Conservation (phyloP, 2,797 vertebrate genomes). For the Rhinophrynus dorsalis region DNA sequence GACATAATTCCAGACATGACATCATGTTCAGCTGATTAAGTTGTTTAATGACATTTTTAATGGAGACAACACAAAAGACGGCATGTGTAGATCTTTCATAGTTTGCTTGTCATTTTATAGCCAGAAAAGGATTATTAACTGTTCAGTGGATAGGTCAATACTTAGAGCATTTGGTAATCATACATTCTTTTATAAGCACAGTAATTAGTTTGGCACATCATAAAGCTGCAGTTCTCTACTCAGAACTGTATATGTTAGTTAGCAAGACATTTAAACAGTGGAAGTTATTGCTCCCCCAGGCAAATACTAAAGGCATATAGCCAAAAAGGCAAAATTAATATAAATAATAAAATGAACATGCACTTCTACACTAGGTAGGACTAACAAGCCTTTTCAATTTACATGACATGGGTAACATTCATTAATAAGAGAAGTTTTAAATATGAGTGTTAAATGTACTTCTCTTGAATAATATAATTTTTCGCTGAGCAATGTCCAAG, state of each 20-base stretch:
- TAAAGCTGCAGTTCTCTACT: constrained; percentile 19
- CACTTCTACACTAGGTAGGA: background rate
- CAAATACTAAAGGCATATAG: constrained; percentile 3
- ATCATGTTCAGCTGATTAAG: constrained; percentile 38
- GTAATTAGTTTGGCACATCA: constrained; percentile 37
- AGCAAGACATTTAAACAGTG: constrained; percentile 32
- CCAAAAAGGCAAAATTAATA: constrained; percentile 19
- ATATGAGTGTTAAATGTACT: too few relatives aligned
- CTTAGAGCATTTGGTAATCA: constrained; percentile 19
- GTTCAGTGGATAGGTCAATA: constrained; percentile 21
- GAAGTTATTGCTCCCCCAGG: constrained; percentile 26
- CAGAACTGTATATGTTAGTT: constrained; percentile 25
- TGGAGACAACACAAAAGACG: constrained; percentile 9
- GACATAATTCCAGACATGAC: constrained; percentile 40
- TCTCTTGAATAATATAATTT: too few relatives aligned
- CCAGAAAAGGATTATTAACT: constrained; percentile 20
- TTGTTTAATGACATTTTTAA: constrained; percentile 19
- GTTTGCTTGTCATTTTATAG: constrained; percentile 30
- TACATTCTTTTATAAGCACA: constrained; percentile 23
- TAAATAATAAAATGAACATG: background rate
- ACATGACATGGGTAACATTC: background rate
- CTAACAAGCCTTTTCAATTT: background rate
- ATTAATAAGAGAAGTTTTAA: background rate
- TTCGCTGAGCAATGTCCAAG: too few relatives aligned
- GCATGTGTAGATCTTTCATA: constrained; percentile 21